Conservation (phyloP, 23 tunicate genomes). For the Diplosoma virens region DNA sequence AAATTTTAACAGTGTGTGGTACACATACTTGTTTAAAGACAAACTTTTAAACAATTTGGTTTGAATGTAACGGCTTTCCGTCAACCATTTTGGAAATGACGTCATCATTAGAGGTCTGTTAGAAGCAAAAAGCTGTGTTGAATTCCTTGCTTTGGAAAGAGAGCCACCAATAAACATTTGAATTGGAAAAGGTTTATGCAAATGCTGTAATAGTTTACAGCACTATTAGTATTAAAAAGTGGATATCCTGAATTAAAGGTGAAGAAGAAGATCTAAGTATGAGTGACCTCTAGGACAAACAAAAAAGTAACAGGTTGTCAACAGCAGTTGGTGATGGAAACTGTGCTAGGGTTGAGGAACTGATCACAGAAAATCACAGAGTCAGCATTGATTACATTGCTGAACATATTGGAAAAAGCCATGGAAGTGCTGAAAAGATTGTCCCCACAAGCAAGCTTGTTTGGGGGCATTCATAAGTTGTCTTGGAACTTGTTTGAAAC, state of each 20-base stretch:
- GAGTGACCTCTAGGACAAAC: background rate
- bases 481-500: background rate
- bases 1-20: too few relatives aligned
- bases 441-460: background rate
- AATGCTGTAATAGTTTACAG: background rate
- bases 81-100: background rate
- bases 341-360: background rate
- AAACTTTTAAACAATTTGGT: too few relatives aligned
- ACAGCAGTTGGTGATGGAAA: background rate
- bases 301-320: background rate
- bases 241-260: background rate
- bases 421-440: background rate
- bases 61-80: background rate
- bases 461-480: background rate
- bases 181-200: background rate
- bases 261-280: background rate
- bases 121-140: too few relatives aligned
- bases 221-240: background rate
- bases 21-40: background rate
- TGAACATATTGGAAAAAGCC: background rate
- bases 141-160: background rate
- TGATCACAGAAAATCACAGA: background rate
- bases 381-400: background rate
- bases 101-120: too few relatives aligned
- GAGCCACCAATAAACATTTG: background rate